Evolutionary conservation across 1,140 invertebrate species (phyloP).

Genomic region (Drosophila aff.): DNA sequence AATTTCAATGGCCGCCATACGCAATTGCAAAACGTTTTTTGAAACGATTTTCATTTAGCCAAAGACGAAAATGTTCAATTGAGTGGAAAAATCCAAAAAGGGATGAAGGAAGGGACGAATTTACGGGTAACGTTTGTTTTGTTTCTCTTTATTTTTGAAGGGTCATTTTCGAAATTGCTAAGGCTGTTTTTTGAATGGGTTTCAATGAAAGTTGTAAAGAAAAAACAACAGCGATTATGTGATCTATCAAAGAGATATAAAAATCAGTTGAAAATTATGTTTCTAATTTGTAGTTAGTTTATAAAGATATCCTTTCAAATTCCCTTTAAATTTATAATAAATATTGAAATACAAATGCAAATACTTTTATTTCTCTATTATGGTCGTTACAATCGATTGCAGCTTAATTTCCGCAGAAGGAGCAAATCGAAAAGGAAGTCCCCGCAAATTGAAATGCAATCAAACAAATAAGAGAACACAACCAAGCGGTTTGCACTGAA

Average conservation of each 20-base stretch:
- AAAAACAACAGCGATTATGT: background rate
- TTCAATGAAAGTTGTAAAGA: constrained; percentile 6
- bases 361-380: constrained; percentile 8
- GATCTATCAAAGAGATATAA: background rate
- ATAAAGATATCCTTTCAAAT: background rate
- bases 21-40: constrained; percentile 30
- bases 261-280: background rate
- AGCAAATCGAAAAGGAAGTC: constrained; percentile 7
- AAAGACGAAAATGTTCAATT: constrained; percentile 32
- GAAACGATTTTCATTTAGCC: constrained; percentile 40
- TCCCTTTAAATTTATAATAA: background rate
- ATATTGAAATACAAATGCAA: constrained; percentile 2
- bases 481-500: constrained; percentile 37
- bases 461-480: constrained; percentile 53
- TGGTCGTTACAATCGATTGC: background rate
- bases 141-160: background rate
- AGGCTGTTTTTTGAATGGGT: constrained; percentile 18
- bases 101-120: background rate
- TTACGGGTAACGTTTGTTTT: constrained; percentile 17
- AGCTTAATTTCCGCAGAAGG: constrained; percentile 69
- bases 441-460: constrained; percentile 65
- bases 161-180: constrained; percentile 22
- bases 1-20: constrained; percentile 34
- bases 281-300: background rate
- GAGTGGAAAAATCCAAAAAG: constrained; percentile 28